A percentile compares a stretch with the other conserved stretches of the same genome.
Conservation (phyloP, 92 coral and sea anemone genomes). For the Meandrina meandrites region DNA sequence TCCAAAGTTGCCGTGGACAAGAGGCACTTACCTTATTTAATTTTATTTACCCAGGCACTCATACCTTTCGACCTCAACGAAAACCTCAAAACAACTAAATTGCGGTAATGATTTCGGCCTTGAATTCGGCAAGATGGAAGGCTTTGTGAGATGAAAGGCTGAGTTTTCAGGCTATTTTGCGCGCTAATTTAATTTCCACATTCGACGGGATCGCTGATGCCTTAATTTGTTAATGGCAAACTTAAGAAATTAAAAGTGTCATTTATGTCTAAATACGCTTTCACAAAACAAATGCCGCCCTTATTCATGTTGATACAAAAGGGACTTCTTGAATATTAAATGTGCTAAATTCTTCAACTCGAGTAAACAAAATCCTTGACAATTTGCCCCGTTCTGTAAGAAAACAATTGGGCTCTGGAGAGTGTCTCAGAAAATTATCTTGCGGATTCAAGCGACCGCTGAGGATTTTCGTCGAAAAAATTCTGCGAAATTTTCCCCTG, state of each 20-base stretch:
- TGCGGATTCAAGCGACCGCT: neutral
- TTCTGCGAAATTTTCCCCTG: neutral
- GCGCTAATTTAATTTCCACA: conserved; percentile 29
- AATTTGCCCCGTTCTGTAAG: conserved; percentile 31
- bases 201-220: neutral
- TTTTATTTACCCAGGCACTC: conserved; percentile 6
- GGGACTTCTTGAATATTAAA: conserved; percentile 60
- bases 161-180: neutral
- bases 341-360: conserved; percentile 60
- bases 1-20: neutral
- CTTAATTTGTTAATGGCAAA: conserved; percentile 32
- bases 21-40: conserved; percentile 4
- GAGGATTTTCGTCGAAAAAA: neutral
- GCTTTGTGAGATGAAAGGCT: neutral
- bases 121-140: neutral
- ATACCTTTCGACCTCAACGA: neutral
- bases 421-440: neutral
- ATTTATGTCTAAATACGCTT: conserved; percentile 16
- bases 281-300: conserved; percentile 41
- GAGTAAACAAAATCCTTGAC: conserved; percentile 52
- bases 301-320: conserved; percentile 50
- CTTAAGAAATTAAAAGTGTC: conserved; percentile 44
- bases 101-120: neutral
- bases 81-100: neutral
- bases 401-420: neutral